A percentile compares a stretch with the other conserved stretches of the same genome.
Conservation (phyloP, 2,888 invertebrate species). For the Opisthograptis luteolata region DNA sequence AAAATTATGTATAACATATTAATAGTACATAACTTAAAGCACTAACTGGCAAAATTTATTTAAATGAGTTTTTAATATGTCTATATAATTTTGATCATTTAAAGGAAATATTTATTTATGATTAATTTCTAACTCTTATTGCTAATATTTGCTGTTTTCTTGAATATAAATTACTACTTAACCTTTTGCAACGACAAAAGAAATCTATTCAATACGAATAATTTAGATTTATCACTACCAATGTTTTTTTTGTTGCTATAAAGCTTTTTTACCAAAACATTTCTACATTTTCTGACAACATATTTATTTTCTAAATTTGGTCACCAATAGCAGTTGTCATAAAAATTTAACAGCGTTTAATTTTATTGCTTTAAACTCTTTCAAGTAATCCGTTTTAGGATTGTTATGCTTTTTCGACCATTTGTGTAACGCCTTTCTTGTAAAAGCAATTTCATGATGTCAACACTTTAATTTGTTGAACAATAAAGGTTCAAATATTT, state of each 20-base stretch:
- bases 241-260: conserved; percentile 11
- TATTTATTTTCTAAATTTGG: conserved; percentile 27
- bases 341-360: conserved; percentile 47
- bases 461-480: conserved; percentile 42
- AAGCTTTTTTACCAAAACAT: conserved; percentile 5
- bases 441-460: conserved; percentile 41
- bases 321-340: conserved; percentile 31
- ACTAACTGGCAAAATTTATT: too few relatives aligned
- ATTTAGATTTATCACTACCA: conserved; percentile 1
- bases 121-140: not conserved
- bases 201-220: conserved; percentile 4
- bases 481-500: conserved; percentile 33
- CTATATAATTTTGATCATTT: too few relatives aligned
- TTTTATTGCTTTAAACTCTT: conserved; percentile 39
- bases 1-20: too few relatives aligned
- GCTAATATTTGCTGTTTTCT: conserved; percentile 3
- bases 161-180: conserved; percentile 2
- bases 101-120: too few relatives aligned
- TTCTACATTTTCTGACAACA: not conserved
- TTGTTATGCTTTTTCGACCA: conserved; percentile 45
- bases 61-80: too few relatives aligned
- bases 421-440: conserved; percentile 35
- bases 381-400: conserved; percentile 41
- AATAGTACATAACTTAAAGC: too few relatives aligned
- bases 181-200: conserved; percentile 3